Evolutionary conservation across 2,797 vertebrate genomes (phyloP), one percentile per base, ranked within the genome.

Genomic region (Syndactyla subalaris): DNA sequence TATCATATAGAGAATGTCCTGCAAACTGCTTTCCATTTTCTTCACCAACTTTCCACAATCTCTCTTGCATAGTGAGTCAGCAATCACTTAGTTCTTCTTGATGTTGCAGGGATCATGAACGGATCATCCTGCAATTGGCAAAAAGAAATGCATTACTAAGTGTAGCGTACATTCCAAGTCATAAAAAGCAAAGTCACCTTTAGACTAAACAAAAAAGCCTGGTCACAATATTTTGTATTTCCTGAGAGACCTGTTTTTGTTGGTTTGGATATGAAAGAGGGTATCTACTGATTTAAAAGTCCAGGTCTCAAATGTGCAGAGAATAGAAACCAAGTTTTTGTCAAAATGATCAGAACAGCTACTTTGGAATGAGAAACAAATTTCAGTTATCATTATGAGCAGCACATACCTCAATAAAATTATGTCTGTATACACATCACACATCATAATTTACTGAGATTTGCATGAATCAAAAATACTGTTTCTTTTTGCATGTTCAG

Each of bases 111-210:
- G 61, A n/a, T 98, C 94, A 97, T 95, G 92, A 98, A 98, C 10
- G 97, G 98, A 82, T 98, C 97, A 18, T 98, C 98, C 98, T 98
- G 95, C 63, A 98, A 97, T 89, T 86, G 66, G 41, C 24, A 89
- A 89, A 90, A 9, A 90, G 55, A 83, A 7, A 19, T 3, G 34
- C 6, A 17, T 86, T 46, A 79, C 65, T 45, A 43, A 34, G 95
- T n/a, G 24, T 24, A 34, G 63, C 14, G 62, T 0, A 4, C 18
- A 66, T 93, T 81, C 7, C 16, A 61, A 94, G 74, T 17, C 15
- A 49, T 3, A 54, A 52, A 71, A 82, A 54, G 45, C 3, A 23
- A 63, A 92, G 32, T 23, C 41, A 82, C 22, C 30, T 80, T 55
- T 12, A 72, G 26, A 46, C 51, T 41, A 91, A 86, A 57, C 15